phyloP scores from a whole-genome alignment of 2,888 invertebrate species.

The Parapristionchus giblindavisi region DNA sequence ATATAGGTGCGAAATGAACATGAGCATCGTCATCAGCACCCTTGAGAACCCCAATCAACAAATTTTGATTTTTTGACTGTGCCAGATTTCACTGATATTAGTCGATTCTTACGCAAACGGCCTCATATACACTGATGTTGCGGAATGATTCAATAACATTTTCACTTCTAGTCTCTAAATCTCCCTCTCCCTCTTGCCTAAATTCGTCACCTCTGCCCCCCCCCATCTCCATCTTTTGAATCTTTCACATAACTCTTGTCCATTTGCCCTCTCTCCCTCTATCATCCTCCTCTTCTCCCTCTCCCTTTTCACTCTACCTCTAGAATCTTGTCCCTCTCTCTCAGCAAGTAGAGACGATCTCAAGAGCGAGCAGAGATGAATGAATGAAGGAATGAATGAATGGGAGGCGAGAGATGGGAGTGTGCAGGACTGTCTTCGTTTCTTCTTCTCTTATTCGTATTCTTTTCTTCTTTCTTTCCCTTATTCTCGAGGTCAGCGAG shows the following conservation, averaged over 20 bases:
- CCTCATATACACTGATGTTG: not conserved
- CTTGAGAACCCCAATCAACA: too few species aligned
- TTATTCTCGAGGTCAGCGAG: not conserved
- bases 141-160: too few species aligned
- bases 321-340: not conserved
- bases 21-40: too few species aligned
- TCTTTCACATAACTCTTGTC: not conserved
- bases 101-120: too few species aligned
- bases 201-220: not conserved
- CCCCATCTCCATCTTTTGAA: not conserved
- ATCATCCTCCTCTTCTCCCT: not conserved
- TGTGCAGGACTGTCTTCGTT: not conserved
- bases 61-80: too few species aligned
- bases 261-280: not conserved
- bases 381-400: not conserved
- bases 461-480: not conserved
- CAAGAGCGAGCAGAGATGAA: not conserved
- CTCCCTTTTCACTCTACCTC: not conserved
- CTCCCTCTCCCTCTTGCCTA: too few species aligned
- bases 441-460: not conserved
- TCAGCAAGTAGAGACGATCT: not conserved
- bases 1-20: too few species aligned
- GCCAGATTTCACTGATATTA: too few species aligned
- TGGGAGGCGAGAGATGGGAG: not conserved
- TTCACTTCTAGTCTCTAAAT: too few species aligned